Conservation (phyloP, 1,140 invertebrate genomes). For the Dermatophagoides farinae region DNA sequence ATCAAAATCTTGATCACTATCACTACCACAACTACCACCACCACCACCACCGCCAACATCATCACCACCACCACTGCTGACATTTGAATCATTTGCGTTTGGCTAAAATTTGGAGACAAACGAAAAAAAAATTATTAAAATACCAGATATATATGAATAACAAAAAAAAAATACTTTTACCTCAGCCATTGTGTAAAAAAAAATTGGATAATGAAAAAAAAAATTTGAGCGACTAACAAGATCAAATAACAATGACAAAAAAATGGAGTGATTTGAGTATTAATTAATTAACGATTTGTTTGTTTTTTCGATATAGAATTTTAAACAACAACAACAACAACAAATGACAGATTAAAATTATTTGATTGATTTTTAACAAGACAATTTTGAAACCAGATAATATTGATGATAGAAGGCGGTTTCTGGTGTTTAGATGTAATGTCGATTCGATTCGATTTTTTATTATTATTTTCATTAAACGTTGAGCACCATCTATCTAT, state of each 20-base stretch:
- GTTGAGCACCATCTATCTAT: no score
- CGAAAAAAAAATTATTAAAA: background rate
- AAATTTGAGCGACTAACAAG: no score
- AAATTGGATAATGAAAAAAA: no score
- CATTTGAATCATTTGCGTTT: constrained; percentile 25
- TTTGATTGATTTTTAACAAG: background rate
- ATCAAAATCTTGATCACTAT: constrained; percentile 39
- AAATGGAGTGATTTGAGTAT: no score
- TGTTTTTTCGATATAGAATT: no score
- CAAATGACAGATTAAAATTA: background rate
- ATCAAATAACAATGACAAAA: no score
- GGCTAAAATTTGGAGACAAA: constrained; percentile 23
- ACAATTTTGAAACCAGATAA: background rate
- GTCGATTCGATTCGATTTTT: no score
- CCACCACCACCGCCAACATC: no score
- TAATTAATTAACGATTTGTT: background rate
- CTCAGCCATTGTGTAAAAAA: background rate
- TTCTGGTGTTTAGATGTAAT: background rate
- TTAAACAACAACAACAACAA: background rate
- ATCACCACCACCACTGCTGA: constrained; percentile 12
- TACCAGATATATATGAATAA: background rate
- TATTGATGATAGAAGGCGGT: background rate
- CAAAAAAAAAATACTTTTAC: background rate
- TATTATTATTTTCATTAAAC: no score
- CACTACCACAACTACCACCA: background rate